Evolutionary conservation across 2,888 invertebrate species (phyloP).

Genomic region (Heliconius sara): DNA sequence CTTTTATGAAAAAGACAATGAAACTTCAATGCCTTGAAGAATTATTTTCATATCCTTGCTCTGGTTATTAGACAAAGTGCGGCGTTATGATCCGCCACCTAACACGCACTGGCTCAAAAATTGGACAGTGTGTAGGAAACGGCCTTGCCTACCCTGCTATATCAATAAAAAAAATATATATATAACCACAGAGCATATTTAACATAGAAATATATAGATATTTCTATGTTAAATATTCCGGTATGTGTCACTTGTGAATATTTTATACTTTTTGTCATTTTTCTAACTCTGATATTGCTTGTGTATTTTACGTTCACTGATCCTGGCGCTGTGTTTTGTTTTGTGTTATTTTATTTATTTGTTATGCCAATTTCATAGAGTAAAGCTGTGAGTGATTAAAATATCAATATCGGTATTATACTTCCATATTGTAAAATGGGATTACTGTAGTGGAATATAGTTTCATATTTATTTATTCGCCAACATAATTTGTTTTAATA

Average conservation of each 20-base stretch:
- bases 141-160: neutral
- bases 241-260: slow-evolving; percentile 1
- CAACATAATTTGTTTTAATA: neutral
- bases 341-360: neutral
- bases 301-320: slow-evolving; percentile 15
- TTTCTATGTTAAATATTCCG: neutral
- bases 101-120: too few species aligned
- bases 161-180: neutral
- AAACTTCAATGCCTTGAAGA: too few species aligned
- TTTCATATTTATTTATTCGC: neutral
- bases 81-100: too few species aligned
- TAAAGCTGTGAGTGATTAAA: neutral
- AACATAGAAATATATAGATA: too few species aligned
- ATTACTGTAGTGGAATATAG: neutral
- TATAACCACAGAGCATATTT: neutral
- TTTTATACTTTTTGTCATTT: slow-evolving; percentile 12
- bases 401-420: neutral
- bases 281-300: neutral
- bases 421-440: neutral
- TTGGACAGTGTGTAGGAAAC: too few species aligned
- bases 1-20: too few species aligned
- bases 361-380: neutral
- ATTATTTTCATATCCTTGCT: too few species aligned
- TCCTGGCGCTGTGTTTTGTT: neutral
- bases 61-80: too few species aligned